Percentiles rank a stretch among this genome's conserved stretches.
phyloP scores from a whole-genome alignment of 2,797 vertebrate species.

The Sitta carolinensis region DNA sequence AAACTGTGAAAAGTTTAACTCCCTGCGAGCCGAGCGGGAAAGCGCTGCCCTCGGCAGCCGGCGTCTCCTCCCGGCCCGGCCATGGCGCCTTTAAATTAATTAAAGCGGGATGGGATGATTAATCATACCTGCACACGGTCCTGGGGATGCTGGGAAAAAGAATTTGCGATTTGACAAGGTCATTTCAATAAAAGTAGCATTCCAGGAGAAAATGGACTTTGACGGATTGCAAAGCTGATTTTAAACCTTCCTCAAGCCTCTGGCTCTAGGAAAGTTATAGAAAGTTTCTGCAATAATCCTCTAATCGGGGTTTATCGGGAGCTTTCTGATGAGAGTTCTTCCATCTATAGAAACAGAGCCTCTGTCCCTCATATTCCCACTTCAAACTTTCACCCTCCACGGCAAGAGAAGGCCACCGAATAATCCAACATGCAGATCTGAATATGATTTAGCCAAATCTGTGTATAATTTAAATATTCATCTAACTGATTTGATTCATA shows the following conservation, averaged over 20 bases:
- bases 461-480: slow-evolving; percentile 78
- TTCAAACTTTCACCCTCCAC: not conserved
- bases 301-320: not conserved
- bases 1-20: slow-evolving; percentile 81
- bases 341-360: not conserved
- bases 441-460: slow-evolving; percentile 74
- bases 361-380: not conserved
- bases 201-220: slow-evolving; percentile 34
- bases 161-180: slow-evolving; percentile 44
- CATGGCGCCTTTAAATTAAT: slow-evolving; percentile 22
- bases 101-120: slow-evolving; percentile 15
- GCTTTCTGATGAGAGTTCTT: not conserved
- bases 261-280: slow-evolving; percentile 29
- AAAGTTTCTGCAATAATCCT: not conserved
- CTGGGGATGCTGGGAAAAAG: slow-evolving; percentile 27
- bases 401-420: slow-evolving; percentile 11
- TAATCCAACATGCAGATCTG: slow-evolving; percentile 48
- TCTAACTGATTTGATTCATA: slow-evolving; percentile 71
- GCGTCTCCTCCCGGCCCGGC: not conserved
- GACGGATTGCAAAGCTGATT: slow-evolving; percentile 31
- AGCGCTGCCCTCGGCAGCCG: not conserved
- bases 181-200: slow-evolving; percentile 49
- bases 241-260: slow-evolving; percentile 55
- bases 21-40: slow-evolving; percentile 72
- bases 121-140: slow-evolving; percentile 33